Evolutionary conservation across 2,797 vertebrate species (phyloP).

Genomic region (Platyrinchus mystaceus): DNA sequence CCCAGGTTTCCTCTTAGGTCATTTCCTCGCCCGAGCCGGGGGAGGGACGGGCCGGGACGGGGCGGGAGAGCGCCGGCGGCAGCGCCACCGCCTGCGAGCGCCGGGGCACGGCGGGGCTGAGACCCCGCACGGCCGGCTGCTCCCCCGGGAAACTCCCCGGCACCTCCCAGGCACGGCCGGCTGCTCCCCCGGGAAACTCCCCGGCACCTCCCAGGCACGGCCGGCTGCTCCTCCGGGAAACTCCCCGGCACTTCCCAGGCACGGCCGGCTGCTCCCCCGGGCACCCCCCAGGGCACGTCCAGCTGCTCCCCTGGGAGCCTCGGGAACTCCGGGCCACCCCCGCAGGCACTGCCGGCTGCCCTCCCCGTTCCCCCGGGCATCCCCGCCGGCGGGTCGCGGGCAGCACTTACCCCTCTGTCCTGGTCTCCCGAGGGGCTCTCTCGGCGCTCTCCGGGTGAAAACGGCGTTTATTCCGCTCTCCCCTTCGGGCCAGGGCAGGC

Average conservation of each 20-base stretch:
- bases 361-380: not conserved
- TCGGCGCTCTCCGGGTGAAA: not conserved
- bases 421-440: no score
- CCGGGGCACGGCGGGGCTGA: not conserved
- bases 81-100: conserved; percentile 50
- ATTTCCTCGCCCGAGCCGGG: conserved; percentile 60
- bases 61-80: not conserved
- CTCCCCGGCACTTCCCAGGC: not conserved
- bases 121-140: not conserved
- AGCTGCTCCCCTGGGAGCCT: not conserved
- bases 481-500: not conserved
- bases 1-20: conserved; percentile 67
- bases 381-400: not conserved
- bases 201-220: not conserved
- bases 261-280: not conserved
- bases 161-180: not conserved
- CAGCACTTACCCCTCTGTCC: not conserved
- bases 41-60: not conserved
- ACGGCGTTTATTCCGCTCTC: not conserved
- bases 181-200: not conserved
- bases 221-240: not conserved
- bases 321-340: not conserved
- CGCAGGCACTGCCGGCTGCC: not conserved
- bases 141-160: not conserved
- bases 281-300: not conserved